Conservation (phyloP, 2,888 invertebrate species). For the Synanthedon formicaeformis region DNA sequence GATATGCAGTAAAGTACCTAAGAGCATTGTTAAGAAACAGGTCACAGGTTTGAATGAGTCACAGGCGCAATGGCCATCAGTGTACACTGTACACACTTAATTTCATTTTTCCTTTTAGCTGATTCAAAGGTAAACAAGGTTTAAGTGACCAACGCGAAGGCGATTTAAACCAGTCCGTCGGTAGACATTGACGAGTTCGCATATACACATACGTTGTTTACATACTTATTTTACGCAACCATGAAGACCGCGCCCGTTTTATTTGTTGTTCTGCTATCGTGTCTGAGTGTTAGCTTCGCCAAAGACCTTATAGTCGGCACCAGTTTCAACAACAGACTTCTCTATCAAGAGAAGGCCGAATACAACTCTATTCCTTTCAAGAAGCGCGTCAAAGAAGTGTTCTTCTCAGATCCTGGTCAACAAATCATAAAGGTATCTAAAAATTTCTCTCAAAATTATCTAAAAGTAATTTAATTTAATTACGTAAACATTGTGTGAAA, state of each 20-base stretch:
- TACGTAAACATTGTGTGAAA: no score
- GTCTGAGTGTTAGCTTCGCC: constrained; percentile 33
- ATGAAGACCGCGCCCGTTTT: constrained; percentile 46
- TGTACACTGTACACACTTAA: not conserved
- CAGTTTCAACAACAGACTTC: constrained; percentile 49
- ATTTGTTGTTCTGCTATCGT: constrained; percentile 33
- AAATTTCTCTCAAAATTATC: not conserved
- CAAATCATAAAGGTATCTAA: constrained; percentile 53
- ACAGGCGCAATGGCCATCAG: not conserved
- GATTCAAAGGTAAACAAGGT: constrained; percentile 28
- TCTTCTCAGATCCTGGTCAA: constrained; percentile 55
- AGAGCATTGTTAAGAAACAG: not conserved
- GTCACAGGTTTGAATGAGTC: no score
- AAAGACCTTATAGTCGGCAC: constrained; percentile 59
- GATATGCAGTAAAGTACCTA: not conserved
- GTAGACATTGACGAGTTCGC: constrained; percentile 27
- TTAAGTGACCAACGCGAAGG: constrained; percentile 11
- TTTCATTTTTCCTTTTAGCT: not conserved
- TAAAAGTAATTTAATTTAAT: no score
- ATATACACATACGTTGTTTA: constrained; percentile 13
- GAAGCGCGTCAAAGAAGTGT: constrained; percentile 59
- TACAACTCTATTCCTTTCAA: constrained; percentile 56
- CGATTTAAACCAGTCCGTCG: constrained; percentile 27
- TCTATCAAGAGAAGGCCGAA: constrained; percentile 54
- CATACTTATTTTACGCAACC: constrained; percentile 10